A percentile compares a stretch with the other conserved stretches of the same genome.
phyloP scores from a whole-genome alignment of 2,888 invertebrate species.

The Heliconius ethilla region DNA sequence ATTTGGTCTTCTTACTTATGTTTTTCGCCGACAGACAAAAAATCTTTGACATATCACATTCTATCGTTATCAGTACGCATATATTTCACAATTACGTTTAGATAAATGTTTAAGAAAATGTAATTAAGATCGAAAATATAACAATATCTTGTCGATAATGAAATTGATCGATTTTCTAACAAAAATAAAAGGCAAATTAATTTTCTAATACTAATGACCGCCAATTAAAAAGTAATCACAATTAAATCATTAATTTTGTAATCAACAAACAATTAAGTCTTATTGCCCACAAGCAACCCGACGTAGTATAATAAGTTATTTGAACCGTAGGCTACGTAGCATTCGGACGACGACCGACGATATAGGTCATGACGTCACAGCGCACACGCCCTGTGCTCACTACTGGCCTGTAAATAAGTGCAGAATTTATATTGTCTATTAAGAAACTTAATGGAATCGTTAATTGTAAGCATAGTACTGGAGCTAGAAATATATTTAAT shows the following conservation, averaged over 20 bases:
- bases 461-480: slow-evolving; percentile 9
- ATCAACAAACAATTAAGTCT: not conserved
- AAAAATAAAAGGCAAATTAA: not conserved
- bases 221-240: not conserved
- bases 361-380: slow-evolving; percentile 49
- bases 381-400: slow-evolving; percentile 43
- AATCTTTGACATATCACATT: too few species aligned
- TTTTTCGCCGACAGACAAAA: too few species aligned
- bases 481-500: not conserved
- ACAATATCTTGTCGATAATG: too few species aligned
- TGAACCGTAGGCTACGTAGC: slow-evolving; percentile 26
- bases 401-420: slow-evolving; percentile 32
- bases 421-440: slow-evolving; percentile 27
- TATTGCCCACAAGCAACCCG: not conserved
- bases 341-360: slow-evolving; percentile 45
- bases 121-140: too few species aligned
- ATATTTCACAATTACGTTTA: too few species aligned
- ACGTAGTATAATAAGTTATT: slow-evolving; percentile 18
- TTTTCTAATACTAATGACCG: not conserved
- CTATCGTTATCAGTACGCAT: too few species aligned
- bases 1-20: too few species aligned
- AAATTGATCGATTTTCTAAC: too few species aligned
- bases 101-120: too few species aligned
- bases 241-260: not conserved
- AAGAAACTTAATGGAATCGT: slow-evolving; percentile 20